Evolutionary conservation across 2,888 invertebrate genomes (phyloP), one percentile per base, ranked within the genome.

Genomic region (Orchesellides sinensis): DNA sequence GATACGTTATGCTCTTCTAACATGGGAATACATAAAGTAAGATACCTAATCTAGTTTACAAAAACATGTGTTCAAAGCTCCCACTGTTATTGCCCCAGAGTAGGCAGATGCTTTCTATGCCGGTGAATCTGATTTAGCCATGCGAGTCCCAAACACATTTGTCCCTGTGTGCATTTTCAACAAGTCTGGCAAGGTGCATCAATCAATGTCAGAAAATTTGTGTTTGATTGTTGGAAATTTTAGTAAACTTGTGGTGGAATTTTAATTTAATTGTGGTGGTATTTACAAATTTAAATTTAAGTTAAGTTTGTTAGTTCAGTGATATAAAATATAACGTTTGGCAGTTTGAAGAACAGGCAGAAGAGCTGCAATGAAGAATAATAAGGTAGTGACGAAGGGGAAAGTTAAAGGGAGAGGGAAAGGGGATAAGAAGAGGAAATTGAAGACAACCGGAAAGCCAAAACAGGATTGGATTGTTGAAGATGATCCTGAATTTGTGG

Each of bases 121-220:
- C 74, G 74, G 23, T 21, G 29, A 74, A 47, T 73, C 73, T 73
- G n/a, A 73, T 29, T 49, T 73, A 21, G 21, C 73, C 73, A 73
- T 73, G 73, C 61, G 73, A n/a, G n/a, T n/a, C 72, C 49, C 23
- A 19, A 17, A 25, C 32, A 35, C 19, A 52, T 29, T 35, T 61
- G 14, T 32, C 14, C 59, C 2, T 32, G 54, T 54, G 19, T 19
- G 35, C 35, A 35, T 35, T 35, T 12, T 54, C 19, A n/a, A n/a
- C n/a, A n/a, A n/a, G n/a, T 54, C 19, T 54, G 54, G n/a, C n/a
- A n/a, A n/a, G n/a, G n/a, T n/a, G n/a, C n/a, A n/a, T n/a, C n/a
- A n/a, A n/a, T n/a, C n/a, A n/a, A n/a, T n/a, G n/a, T n/a, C n/a
- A n/a, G n/a, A n/a, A n/a, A n/a, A n/a, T n/a, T n/a, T n/a, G n/a